These are phyloP conservation scores for Gymnodraco acuticeps DNA, from an alignment of 2,797 vertebrate genomes.

Conservation along the genomic window DNA sequence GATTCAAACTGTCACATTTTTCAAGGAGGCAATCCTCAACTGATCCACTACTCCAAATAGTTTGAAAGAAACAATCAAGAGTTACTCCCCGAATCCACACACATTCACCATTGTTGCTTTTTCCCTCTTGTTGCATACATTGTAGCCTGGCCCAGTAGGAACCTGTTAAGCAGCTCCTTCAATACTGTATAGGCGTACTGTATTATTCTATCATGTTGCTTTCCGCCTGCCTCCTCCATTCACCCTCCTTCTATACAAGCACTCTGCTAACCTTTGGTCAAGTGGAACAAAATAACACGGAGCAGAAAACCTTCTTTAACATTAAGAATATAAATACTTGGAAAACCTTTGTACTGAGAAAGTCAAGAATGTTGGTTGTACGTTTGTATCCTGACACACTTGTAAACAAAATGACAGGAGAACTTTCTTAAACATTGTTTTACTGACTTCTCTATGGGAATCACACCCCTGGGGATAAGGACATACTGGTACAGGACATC, in stretches of 20 bases:
- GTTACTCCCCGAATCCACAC: slow-evolving; percentile 2
- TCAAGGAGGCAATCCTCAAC: slow-evolving; percentile 6
- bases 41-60: slow-evolving; percentile 12
- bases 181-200: slow-evolving; percentile 50
- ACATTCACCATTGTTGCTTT: slow-evolving; percentile 20
- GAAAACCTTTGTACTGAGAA: slow-evolving; percentile 20
- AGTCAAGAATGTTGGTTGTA: background rate
- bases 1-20: background rate
- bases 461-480: background rate
- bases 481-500: background rate
- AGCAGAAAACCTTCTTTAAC: slow-evolving; percentile 22
- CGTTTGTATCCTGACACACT: slow-evolving; percentile 9
- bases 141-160: slow-evolving; percentile 21
- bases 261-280: slow-evolving; percentile 40
- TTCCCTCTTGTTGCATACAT: slow-evolving; percentile 32
- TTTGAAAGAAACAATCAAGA: slow-evolving; percentile 25
- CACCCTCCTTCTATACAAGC: slow-evolving; percentile 28
- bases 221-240: slow-evolving; percentile 66
- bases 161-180: slow-evolving; percentile 35
- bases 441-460: slow-evolving; percentile 2
- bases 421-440: slow-evolving; percentile 1
- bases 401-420: background rate
- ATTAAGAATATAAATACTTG: slow-evolving; percentile 23
- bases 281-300: slow-evolving; percentile 35
- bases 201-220: slow-evolving; percentile 63